phyloP scores from a whole-genome alignment of 2,888 invertebrate species.

The Neoaliturus tenellus region DNA sequence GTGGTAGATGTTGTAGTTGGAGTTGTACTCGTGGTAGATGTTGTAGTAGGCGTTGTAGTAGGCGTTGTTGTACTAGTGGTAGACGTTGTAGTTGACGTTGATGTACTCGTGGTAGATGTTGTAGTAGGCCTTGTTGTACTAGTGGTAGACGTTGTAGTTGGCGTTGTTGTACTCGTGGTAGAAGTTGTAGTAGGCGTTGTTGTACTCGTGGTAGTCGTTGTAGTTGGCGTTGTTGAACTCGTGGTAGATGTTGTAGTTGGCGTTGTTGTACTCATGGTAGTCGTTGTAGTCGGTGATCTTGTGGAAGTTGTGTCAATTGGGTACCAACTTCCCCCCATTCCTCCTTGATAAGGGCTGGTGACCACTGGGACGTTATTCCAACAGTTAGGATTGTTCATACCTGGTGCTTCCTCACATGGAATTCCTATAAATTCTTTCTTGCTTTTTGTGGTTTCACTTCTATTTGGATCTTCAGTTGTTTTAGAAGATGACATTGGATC shows the following conservation, averaged over 20 bases:
- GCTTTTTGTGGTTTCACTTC: too few relatives aligned
- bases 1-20: not conserved
- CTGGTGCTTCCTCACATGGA: not conserved
- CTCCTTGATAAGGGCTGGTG: not conserved
- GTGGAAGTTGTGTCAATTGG: not conserved
- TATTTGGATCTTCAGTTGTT: too few relatives aligned
- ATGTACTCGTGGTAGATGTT: not conserved
- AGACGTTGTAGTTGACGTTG: not conserved
- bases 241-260: constrained; percentile 15
- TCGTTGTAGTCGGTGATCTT: not conserved
- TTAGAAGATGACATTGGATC: too few relatives aligned
- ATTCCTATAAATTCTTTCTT: not conserved
- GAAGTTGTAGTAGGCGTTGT: not conserved
- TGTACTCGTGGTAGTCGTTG: not conserved
- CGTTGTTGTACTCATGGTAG: not conserved
- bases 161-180: not conserved
- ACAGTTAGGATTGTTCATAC: constrained; percentile 19
- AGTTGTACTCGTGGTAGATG: not conserved
- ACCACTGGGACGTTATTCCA: too few relatives aligned
- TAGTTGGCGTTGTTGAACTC: not conserved
- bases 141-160: not conserved
- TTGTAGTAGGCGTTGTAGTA: not conserved
- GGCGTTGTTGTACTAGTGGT: not conserved
- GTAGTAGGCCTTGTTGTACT: not conserved
- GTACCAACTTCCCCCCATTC: too few relatives aligned